Evolutionary conservation across 2,797 vertebrate genomes (phyloP).

Genomic region (Sardinella longiceps): DNA sequence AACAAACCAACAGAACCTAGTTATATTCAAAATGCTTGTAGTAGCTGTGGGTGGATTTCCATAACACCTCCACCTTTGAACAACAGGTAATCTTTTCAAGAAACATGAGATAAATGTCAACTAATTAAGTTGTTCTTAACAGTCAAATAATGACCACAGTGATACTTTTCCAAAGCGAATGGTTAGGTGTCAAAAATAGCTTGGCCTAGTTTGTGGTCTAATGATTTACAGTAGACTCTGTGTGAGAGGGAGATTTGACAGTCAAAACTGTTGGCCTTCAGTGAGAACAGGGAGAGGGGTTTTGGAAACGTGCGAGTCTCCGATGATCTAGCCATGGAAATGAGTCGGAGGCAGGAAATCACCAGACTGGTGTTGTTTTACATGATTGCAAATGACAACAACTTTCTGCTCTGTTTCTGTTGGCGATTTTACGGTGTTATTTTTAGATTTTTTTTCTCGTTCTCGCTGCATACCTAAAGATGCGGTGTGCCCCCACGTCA

Average conservation of each 20-base stretch:
- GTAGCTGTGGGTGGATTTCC: neutral
- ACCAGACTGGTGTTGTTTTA: conserved; percentile 21
- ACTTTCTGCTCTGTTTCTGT: neutral
- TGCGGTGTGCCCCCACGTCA: neutral
- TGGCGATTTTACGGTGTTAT: neutral
- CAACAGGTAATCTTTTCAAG: neutral
- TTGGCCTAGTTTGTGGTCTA: neutral
- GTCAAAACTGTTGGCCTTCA: conserved; percentile 38
- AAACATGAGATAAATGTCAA: neutral
- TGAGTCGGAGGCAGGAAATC: conserved; percentile 7
- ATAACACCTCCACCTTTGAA: neutral
- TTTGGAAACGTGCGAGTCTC: neutral
- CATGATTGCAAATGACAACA: conserved; percentile 21
- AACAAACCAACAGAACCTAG: no score
- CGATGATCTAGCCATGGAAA: neutral
- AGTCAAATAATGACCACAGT: neutral
- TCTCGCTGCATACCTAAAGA: neutral
- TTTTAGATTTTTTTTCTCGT: conserved; percentile 18
- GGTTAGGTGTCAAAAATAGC: conserved; percentile 18
- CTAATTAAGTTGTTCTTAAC: neutral
- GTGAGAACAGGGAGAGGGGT: conserved; percentile 11
- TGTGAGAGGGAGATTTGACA: conserved; percentile 42
- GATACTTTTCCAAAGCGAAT: neutral
- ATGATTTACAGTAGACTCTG: neutral
- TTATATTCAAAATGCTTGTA: no score